Conservation (phyloP, 2,113 vertebrate species). For the Tautogolabrus adspersus region DNA sequence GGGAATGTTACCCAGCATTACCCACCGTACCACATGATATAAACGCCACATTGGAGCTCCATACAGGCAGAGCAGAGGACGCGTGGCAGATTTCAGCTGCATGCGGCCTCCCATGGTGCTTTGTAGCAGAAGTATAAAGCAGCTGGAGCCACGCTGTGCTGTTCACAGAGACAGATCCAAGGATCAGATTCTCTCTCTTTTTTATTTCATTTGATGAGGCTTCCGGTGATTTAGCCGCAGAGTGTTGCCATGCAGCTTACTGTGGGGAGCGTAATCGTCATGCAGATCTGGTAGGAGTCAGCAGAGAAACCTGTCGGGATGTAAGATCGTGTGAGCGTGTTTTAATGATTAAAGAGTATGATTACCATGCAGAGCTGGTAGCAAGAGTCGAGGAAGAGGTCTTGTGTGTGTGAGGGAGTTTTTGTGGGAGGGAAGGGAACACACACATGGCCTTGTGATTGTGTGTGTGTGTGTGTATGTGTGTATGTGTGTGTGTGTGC, state of each 20-base stretch:
- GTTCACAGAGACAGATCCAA: conserved; percentile 5
- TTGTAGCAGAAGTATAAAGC: not conserved
- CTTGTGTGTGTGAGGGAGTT: conserved; percentile 1
- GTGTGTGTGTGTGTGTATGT: not conserved
- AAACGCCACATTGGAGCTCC: not conserved
- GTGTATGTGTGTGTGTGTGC: conserved; percentile 1
- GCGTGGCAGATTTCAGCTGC: not conserved
- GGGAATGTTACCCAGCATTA: conserved; percentile 2
- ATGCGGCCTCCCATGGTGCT: conserved; percentile 8
- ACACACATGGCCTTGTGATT: not conserved
- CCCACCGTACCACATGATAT: not conserved
- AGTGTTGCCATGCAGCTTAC: conserved; percentile 50
- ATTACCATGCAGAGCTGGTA: conserved; percentile 45
- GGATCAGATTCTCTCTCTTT: conserved; percentile 7
- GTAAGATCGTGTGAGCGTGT: conserved; percentile 30
- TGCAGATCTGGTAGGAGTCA: conserved; percentile 48
- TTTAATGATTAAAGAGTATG: conserved; percentile 44
- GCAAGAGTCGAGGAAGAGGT: conserved; percentile 15
- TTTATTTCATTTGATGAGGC: conserved; percentile 13
- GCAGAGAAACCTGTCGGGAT: conserved; percentile 22
- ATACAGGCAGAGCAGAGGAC: not conserved
- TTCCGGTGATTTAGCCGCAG: conserved; percentile 33
- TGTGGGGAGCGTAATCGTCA: conserved; percentile 34
- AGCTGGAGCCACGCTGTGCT: not conserved
- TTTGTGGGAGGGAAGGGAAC: conserved; percentile 1